A percentile compares a stretch with the other conserved stretches of the same genome.
phyloP scores from a whole-genome alignment of 37 sponge, comb jelly and placozoan species.

The Agelas oroides region DNA sequence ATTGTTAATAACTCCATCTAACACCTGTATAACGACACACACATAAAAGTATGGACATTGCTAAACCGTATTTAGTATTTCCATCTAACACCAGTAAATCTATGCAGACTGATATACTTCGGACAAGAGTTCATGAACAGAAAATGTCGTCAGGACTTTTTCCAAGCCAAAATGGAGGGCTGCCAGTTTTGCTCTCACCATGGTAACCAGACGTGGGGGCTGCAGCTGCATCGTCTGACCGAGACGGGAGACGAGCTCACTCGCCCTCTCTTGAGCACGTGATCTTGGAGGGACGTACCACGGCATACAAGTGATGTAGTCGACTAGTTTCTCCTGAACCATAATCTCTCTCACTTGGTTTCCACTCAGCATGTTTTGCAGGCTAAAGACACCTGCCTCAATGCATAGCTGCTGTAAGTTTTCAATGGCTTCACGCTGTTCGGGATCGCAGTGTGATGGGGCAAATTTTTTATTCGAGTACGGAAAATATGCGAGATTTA shows the following conservation, averaged over 20 bases:
- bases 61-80: too few species aligned
- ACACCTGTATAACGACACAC: too few species aligned
- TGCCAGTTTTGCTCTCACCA: constrained; percentile 31
- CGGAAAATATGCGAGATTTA: constrained; percentile 32
- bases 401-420: constrained; percentile 6
- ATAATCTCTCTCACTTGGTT: constrained; percentile 7
- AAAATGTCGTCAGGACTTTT: constrained; percentile 4
- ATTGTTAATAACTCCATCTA: too few species aligned
- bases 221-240: constrained; percentile 29
- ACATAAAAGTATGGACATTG: too few species aligned
- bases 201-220: constrained; percentile 26
- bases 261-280: not conserved
- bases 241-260: constrained; percentile 6
- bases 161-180: constrained; percentile 30
- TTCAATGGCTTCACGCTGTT: not conserved
- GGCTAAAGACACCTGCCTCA: constrained; percentile 27
- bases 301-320: constrained; percentile 35
- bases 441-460: not conserved
- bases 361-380: constrained; percentile 8
- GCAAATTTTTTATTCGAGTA: not conserved
- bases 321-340: constrained; percentile 8
- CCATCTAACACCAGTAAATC: too few species aligned
- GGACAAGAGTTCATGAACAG: constrained; percentile 21
- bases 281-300: constrained; percentile 4
- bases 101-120: not conserved